These are phyloP conservation scores for Rhineura floridana DNA, from an alignment of 2,113 vertebrate species.

Conservation along the genomic window DNA sequence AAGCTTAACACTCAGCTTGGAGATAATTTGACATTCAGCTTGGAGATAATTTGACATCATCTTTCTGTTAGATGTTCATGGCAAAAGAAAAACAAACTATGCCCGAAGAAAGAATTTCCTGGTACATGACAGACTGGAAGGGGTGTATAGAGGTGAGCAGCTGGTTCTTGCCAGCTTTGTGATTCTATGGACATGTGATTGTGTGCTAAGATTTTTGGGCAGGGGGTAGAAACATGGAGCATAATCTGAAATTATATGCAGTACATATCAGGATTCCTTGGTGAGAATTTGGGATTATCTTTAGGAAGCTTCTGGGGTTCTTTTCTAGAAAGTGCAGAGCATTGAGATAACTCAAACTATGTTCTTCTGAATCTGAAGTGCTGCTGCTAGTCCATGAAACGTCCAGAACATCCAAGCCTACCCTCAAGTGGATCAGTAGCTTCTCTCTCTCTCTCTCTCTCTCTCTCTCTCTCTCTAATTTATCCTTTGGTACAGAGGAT, in stretches of 20 bases:
- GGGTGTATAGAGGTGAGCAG: no score
- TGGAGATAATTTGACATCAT: neutral
- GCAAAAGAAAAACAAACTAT: neutral
- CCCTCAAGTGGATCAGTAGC: neutral
- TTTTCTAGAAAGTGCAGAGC: accelerated
- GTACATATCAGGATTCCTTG: neutral
- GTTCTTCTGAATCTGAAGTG: neutral
- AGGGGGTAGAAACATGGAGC: neutral
- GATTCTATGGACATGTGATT: neutral
- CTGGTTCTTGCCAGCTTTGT: neutral
- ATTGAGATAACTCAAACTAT: neutral
- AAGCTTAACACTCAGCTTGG: neutral
- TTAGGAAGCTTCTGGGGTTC: neutral
- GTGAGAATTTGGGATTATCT: neutral
- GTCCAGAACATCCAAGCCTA: neutral
- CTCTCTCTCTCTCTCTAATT: no score
- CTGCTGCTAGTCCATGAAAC: accelerated
- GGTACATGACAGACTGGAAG: neutral
- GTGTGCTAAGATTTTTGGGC: neutral
- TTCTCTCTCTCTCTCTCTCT: no score
- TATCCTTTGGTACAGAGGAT: neutral
- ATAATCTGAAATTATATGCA: neutral
- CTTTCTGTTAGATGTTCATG: neutral
- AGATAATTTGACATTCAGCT: no score
- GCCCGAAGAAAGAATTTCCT: neutral